A percentile compares a stretch with the other conserved stretches of the same genome.
phyloP scores from a whole-genome alignment of 2,797 vertebrate species.

The Pachyuromys duprasi region DNA sequence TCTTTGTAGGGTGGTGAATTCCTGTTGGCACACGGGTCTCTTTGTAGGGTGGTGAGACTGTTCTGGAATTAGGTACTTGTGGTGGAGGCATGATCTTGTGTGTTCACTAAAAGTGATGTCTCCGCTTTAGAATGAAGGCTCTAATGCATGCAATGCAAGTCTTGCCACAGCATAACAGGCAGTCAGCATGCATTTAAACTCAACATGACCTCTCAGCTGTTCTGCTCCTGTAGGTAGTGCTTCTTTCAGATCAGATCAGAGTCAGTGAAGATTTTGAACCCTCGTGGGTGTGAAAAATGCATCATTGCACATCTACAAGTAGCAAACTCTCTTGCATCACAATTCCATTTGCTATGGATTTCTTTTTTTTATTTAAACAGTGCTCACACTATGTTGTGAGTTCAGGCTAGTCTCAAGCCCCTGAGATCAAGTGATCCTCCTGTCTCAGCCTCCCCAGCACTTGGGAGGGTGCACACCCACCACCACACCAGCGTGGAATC shows the following conservation, averaged over 20 bases:
- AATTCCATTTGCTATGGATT: not conserved
- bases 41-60: not conserved
- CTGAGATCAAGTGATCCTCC: not conserved
- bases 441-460: not conserved
- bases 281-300: not conserved
- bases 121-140: not conserved
- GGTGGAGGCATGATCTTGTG: not conserved
- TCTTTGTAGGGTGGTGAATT: no score
- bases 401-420: not conserved
- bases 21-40: not conserved
- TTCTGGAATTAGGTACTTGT: not conserved
- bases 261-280: not conserved
- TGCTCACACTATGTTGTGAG: not conserved
- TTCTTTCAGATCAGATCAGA: not conserved
- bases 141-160: not conserved
- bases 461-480: not conserved
- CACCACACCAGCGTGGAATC: not conserved
- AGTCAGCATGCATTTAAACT: not conserved
- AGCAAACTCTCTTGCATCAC: not conserved
- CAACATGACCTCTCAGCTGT: not conserved
- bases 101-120: not conserved
- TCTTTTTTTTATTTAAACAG: not conserved
- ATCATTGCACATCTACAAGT: not conserved
- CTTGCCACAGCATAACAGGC: not conserved
- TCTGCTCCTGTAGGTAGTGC: not conserved